Evolutionary conservation across 2,113 vertebrate genomes (phyloP), one percentile per base, ranked within the genome.

Genomic region (Tonatia bakeri): DNA sequence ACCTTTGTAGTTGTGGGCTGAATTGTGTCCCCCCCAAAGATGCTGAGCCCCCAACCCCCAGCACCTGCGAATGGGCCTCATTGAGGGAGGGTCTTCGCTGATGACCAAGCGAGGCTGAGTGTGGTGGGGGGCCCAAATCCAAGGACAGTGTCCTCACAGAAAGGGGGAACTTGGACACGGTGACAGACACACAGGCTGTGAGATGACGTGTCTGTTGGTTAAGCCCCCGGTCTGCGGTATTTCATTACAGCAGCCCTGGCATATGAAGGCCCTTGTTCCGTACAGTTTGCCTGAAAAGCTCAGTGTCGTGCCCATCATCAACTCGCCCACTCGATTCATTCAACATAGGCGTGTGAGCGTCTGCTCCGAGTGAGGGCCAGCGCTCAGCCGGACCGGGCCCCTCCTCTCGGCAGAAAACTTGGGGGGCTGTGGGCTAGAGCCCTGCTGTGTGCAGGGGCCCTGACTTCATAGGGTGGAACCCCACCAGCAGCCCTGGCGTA

Each of bases 1-100:
- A 59, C 9, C 12, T 22, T 14, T 13, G 1, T 0, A 0, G 33
- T 16, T 22, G 5, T 0, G 0, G 20, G 59, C 8, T 7, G 40
- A 16, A 28, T 0, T 10, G 79, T 7, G 45, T 1, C 15, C 28
- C 56, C 20, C 1, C 2, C 7, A 13, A 40, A 33, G 14, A 45
- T 14, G 38, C 8, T 11, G 38, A 4, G 31, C n/a, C 24, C 28
- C 87, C 47, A 7, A 45, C 5, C 31, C 16, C 20, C 43, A 43
- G 47, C 3, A 13, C 38, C 38, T 45, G 31, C 0, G 4, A 24
- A 13, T 0, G 17, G 70, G 76, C 52, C 47, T 10, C 24, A 5
- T 0, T 10, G 13, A 17, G 19, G 28, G 7, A 67, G 77, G 17
- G 33, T 33, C 24, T 65, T 2, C 56, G 77, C 31, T 20, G 22